A percentile compares a stretch with the other conserved stretches of the same genome.
phyloP scores from a whole-genome alignment of 2,113 vertebrate genomes.

The Herpetotheres cachinnans region DNA sequence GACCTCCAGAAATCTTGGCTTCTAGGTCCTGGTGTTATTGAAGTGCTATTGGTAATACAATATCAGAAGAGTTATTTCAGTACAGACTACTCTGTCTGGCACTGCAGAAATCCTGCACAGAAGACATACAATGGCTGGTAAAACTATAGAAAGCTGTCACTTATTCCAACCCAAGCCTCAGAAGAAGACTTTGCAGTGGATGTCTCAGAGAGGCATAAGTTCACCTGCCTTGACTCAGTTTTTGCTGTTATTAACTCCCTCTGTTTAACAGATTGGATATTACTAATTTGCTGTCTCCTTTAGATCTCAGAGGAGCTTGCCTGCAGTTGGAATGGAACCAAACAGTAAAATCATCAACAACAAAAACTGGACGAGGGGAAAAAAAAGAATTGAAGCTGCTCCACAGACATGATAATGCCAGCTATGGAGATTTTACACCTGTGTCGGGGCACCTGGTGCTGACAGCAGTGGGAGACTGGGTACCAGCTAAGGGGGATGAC shows the following conservation, averaged over 20 bases:
- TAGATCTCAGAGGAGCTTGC: background rate
- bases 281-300: background rate
- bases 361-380: background rate
- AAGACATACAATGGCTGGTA: background rate
- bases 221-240: background rate
- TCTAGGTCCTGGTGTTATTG: background rate
- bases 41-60: background rate
- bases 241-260: background rate
- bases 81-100: background rate
- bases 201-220: background rate
- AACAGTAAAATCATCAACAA: background rate
- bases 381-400: background rate
- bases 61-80: background rate
- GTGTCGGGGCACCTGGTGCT: background rate
- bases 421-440: background rate
- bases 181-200: background rate
- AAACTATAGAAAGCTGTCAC: background rate
- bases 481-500: too few relatives aligned
- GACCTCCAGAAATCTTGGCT: background rate
- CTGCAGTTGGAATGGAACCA: background rate
- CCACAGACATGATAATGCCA: background rate
- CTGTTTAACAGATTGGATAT: background rate
- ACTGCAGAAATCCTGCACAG: background rate
- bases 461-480: background rate
- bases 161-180: background rate